phyloP scores from a whole-genome alignment of 2,888 invertebrate genomes.

The Patella caerulea region DNA sequence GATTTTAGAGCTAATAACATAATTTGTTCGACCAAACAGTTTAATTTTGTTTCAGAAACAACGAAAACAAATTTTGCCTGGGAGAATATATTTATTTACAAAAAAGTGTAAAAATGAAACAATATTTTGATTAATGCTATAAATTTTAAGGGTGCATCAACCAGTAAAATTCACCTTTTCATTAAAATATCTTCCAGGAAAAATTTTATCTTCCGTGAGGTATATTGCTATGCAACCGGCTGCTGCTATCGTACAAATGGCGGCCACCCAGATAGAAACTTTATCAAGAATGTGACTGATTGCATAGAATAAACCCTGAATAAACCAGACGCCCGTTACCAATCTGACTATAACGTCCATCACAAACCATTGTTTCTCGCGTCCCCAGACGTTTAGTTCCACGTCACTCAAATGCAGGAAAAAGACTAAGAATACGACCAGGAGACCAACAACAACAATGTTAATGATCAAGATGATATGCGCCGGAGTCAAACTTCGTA shows the following conservation, averaged over 20 bases:
- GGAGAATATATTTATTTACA: too few species aligned
- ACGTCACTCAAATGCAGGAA: slow-evolving; percentile 35
- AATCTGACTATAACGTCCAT: slow-evolving; percentile 32
- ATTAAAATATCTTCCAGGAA: too few species aligned
- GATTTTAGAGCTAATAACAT: too few species aligned
- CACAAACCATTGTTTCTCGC: slow-evolving; percentile 33
- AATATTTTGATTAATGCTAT: too few species aligned
- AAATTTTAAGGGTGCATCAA: too few species aligned
- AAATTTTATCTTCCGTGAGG: not conserved
- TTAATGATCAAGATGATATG: slow-evolving; percentile 37
- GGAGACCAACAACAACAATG: slow-evolving; percentile 28
- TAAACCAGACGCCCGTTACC: slow-evolving; percentile 39
- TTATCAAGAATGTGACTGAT: not conserved
- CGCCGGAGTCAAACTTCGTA: slow-evolving; percentile 38
- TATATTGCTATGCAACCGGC: not conserved
- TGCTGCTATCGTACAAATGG: not conserved
- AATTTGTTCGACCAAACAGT: too few species aligned
- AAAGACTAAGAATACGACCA: slow-evolving; percentile 31
- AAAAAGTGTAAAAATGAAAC: too few species aligned
- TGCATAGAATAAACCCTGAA: slow-evolving; percentile 24
- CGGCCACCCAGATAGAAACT: not conserved
- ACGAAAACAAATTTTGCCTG: too few species aligned
- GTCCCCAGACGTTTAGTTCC: slow-evolving; percentile 42
- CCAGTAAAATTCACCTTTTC: too few species aligned
- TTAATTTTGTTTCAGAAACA: too few species aligned